These are phyloP conservation scores for Tragelaphus strepsiceros DNA, from an alignment of 2,113 vertebrate genomes.

Conservation along the genomic window DNA sequence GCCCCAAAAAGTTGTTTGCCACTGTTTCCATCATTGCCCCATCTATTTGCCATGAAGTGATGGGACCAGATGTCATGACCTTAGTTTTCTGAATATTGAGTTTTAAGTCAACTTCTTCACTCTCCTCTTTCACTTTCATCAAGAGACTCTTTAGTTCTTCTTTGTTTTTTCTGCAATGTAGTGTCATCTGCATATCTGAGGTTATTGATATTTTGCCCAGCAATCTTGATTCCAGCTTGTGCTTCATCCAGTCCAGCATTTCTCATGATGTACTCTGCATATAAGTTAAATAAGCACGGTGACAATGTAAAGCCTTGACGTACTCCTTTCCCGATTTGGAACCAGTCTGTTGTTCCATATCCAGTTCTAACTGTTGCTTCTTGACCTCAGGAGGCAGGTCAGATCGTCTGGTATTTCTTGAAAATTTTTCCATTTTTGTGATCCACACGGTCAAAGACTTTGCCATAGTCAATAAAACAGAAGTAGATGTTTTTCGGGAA, in stretches of 20 bases:
- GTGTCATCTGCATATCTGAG: neutral
- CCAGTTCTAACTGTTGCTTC: neutral
- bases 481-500: neutral
- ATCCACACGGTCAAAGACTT: neutral
- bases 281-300: neutral
- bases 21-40: neutral
- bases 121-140: neutral
- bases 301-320: neutral
- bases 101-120: neutral
- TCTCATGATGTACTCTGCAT: neutral
- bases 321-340: neutral
- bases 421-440: neutral
- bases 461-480: neutral
- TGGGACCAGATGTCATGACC: neutral
- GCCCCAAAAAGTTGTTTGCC: neutral
- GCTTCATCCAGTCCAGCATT: neutral
- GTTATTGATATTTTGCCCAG: neutral
- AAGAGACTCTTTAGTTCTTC: neutral
- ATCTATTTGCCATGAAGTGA: neutral
- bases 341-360: neutral
- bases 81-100: neutral
- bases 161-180: neutral
- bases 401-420: neutral
- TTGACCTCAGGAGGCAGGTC: neutral
- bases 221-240: neutral